Base-by-base conservation (phyloP, 2,113 vertebrate species). In the Talpa occidentalis region DNA sequence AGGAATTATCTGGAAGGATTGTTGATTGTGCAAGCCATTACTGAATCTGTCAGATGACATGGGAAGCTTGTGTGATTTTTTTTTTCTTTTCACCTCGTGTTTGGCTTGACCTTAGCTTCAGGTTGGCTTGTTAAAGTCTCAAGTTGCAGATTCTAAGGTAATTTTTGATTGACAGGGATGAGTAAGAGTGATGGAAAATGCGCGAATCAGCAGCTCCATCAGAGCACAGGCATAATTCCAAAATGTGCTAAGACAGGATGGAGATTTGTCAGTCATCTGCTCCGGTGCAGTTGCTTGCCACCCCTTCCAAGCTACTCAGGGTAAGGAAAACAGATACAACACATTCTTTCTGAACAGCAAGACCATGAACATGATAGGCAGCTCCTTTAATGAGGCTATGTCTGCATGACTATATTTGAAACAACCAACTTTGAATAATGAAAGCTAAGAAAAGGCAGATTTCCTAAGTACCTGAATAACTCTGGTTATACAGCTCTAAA, bases 101-200 rank as follows among this genome's bases (percentile, higher is more conserved):
- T 47, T 89, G 84, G 2, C 24, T 73, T 92, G 93, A 92, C 37
- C 49, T 94, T 91, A 35, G 69, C n/a, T n/a, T 12, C 11, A 81
- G 16, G 15, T 72, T 84, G 54, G 26, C 70, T 62, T 62, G 7
- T 70, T 83, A 80, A 40, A 5, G 32, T 11, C n/a, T 47, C 5
- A 10, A 62, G 28, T 26, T 95, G 77, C 42, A 79, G 15, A 69
- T 44, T 62, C 40, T 56, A 35, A 24, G n/a, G 19, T 32, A 64
- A 12, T 26, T 70, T 30, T 30, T 79, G 59, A 83, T 3, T 19
- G 8, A 59, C 6, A 77, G 42, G 17, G 10, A 42, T 10, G 12
- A 76, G 52, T 22, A 1, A 64, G 62, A 24, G 11, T 62, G 37
- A 15, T 26, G 30, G 22, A 21, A 15, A 8, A 10, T 4, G 7